Base-by-base conservation (phyloP, 2,888 invertebrate species). In the Volucella bombylans region DNA sequence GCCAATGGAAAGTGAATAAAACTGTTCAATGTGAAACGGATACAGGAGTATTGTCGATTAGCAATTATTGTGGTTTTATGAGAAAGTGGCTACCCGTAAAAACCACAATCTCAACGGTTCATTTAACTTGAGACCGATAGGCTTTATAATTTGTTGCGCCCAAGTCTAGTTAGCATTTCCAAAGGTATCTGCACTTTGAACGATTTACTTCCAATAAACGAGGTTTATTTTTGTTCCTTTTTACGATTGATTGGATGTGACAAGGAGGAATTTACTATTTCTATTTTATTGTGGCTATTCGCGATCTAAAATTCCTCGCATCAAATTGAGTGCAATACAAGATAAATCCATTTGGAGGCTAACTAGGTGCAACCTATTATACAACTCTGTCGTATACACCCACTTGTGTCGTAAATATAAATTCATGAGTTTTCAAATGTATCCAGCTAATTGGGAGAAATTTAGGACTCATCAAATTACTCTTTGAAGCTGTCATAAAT, bases 381-480 rank as follows among this genome's bases (percentile, higher is more conserved):
- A 31, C 23, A 31, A 31, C 31, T 31, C 0, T 31, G 31, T 6
- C 31, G 31, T 31, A 6, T 31, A 31, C 41, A 41, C 71, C 45
- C 49, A 55, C 57, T 14, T 12, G 8, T 8, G 43, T 6, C 14
- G 55, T 45, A 31, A 49, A 49, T 57, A 49, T 62, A 18, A 64
- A 47, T 54, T 64, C 23, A 65, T 57, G 65, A 15, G 18, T 57
- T 74, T 65, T 49, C 64, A 74, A 65, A 57, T 55, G 55, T 64
- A 18, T 41, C 4, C 14, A 18, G 12, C 55, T 74, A 57, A 74
- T 74, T 74, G 73, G 49, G 47, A 64, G 73, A 74, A 74, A 55
- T 73, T 73, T 73, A 73, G 55, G 64, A 47, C 38, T 45, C 55
- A 73, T 64, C 64, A 47, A 64, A 45, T 31, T 38, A 73, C 65